These are phyloP conservation scores for Acropternis orthonyx DNA, from an alignment of 2,797 vertebrate species.

Conservation along the genomic window DNA sequence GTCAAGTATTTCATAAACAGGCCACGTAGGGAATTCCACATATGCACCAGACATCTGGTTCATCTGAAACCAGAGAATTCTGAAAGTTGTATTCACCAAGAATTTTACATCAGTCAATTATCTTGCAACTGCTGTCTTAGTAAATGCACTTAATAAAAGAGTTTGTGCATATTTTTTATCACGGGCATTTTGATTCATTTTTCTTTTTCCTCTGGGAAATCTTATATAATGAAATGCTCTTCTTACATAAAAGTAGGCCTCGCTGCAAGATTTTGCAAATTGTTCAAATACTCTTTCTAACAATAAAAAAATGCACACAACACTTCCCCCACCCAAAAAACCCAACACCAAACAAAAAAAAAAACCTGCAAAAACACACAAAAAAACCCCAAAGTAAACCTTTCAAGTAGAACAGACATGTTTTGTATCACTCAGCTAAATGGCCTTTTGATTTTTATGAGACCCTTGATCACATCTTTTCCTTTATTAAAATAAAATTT, in stretches of 20 bases:
- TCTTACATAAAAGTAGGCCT: neutral
- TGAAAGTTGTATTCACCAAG: neutral
- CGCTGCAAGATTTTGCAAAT: neutral
- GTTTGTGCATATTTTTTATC: neutral
- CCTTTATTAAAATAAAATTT: neutral
- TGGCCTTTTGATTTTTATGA: neutral
- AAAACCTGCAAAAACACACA: too few species aligned
- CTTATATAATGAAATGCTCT: neutral
- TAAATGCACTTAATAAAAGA: neutral
- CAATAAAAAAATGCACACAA: neutral
- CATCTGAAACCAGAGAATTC: neutral
- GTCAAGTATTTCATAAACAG: neutral
- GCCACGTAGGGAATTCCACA: neutral
- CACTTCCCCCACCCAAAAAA: neutral
- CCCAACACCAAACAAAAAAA: too few species aligned
- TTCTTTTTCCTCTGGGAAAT: neutral
- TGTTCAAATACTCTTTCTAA: neutral
- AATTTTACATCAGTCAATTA: slow-evolving; percentile 22
- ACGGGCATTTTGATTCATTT: neutral
- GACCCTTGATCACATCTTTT: fast-evolving
- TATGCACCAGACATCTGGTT: slow-evolving; percentile 21
- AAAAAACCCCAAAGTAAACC: neutral
- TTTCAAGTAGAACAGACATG: neutral
- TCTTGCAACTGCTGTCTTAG: neutral
- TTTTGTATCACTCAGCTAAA: neutral